Conservation (phyloP, 2,797 vertebrate genomes). For the Carapus acus region DNA sequence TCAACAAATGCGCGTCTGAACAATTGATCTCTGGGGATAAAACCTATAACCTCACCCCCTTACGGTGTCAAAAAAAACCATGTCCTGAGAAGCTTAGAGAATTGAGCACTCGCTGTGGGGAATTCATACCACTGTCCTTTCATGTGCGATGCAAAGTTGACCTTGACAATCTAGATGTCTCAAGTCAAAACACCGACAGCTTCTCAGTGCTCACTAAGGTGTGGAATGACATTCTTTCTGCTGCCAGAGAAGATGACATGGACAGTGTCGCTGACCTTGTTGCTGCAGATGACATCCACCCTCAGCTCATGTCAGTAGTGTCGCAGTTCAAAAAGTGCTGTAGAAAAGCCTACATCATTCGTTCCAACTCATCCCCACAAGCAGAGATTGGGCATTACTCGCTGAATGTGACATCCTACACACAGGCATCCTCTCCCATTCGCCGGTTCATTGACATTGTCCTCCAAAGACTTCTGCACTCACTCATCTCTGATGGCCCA, state of each 20-base stretch:
- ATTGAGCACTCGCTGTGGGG: constrained; percentile 57
- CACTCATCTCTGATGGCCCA: constrained; percentile 43
- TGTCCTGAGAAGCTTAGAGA: constrained; percentile 41
- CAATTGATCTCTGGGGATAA: constrained; percentile 52
- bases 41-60: constrained; percentile 60
- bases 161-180: not conserved
- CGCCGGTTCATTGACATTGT: constrained; percentile 80
- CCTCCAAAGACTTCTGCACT: constrained; percentile 77
- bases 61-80: constrained; percentile 76
- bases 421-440: constrained; percentile 83
- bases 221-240: constrained; percentile 71
- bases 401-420: constrained; percentile 71
- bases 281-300: constrained; percentile 80
- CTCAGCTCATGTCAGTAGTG: constrained; percentile 65
- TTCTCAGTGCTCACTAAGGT: constrained; percentile 70
- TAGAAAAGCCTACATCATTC: constrained; percentile 64
- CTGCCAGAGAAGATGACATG: constrained; percentile 46
- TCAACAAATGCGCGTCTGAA: constrained; percentile 70
- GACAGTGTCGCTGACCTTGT: constrained; percentile 77
- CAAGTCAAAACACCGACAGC: constrained; percentile 7
- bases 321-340: constrained; percentile 69
- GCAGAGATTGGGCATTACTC: constrained; percentile 70
- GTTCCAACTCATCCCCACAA: constrained; percentile 56
- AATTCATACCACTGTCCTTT: constrained; percentile 73
- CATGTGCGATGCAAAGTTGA: constrained; percentile 68